phyloP scores from a whole-genome alignment of 1,140 invertebrate genomes.

The Lepidotrigona ventralis region DNA sequence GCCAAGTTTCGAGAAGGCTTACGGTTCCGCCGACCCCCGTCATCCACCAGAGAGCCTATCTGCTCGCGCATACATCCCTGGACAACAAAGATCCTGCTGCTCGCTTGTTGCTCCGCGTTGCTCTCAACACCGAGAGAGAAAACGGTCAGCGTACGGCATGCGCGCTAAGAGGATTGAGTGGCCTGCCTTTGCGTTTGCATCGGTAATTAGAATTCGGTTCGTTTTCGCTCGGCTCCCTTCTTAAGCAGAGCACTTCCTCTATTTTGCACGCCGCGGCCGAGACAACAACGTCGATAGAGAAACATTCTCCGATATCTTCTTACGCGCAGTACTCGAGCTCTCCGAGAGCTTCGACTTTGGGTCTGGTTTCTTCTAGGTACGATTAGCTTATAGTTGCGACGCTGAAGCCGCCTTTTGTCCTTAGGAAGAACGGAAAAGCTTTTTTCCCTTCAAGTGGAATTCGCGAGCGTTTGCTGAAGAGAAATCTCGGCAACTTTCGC shows the following conservation, averaged over 20 bases:
- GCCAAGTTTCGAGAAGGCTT: conserved; percentile 70
- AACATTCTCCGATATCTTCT: not conserved
- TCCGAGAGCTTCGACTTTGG: not conserved
- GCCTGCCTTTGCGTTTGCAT: conserved; percentile 28
- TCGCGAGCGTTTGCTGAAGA: not conserved
- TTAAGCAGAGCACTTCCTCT: not conserved
- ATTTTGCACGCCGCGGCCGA: no score
- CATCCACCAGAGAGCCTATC: not conserved
- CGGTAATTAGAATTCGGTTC: conserved; percentile 60
- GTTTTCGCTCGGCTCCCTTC: not conserved
- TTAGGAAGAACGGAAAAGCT: not conserved
- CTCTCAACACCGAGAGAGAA: conserved; percentile 50
- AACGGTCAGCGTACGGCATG: conserved; percentile 15
- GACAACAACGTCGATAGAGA: no score
- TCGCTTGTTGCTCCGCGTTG: conserved; percentile 70
- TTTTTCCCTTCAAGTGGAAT: not conserved
- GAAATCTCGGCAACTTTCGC: no score
- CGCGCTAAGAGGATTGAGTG: conserved; percentile 50
- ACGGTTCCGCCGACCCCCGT: conserved; percentile 10
- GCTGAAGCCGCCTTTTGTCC: no score
- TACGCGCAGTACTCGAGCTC: not conserved
- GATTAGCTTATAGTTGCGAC: not conserved
- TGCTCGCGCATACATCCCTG: conserved; percentile 7
- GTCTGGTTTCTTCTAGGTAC: no score
- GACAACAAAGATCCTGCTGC: conserved; percentile 70